Evolutionary conservation across 1,140 invertebrate species (phyloP), one percentile per base, ranked within the genome.

Genomic region (Globodera rostochiensis): DNA sequence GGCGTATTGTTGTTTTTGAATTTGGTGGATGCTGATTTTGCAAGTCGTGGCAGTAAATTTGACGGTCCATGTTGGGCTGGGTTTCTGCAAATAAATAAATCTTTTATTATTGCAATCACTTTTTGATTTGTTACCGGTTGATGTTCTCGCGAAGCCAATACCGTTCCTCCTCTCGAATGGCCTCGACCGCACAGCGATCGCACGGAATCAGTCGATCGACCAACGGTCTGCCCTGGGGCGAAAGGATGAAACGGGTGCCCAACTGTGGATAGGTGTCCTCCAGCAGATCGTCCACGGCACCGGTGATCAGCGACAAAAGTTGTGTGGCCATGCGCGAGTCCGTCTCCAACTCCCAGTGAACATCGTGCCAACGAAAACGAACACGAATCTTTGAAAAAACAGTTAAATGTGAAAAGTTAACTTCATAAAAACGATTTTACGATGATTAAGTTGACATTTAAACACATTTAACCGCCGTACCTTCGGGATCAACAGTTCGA

Each of bases 171-270:
- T 66, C 47, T 15, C 50, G n/a, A 7, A 74, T 49, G 60, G 73
- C 69, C 25, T 25, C 36, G 45, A 71, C 53, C 15, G 89, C 74
- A 67, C 86, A 87, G 45, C 93, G 92, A 0, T 95, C 94, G 90
- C 97, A 99, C 0, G 96, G 95, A 70, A 98, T 94, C 25, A 98
- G 88, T n/a, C 97, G 92, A 0, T 95, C 98, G 11, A 99, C 95
- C 46, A 99, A 91, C 89, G 97, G 94, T 83, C 95, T 94, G 1
- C 97, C 97, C 90, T 97, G 96, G 0, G 95, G 96, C 0, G 96
- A 98, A 88, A 99, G 97, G 1, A 96, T 95, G 91, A 99, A 99
- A 69, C 97, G 92, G 2, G 96, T 98, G 7, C 97, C 94, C 85
- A 92, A 85, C 69, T 71, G 69, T 19, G 96, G 96, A 91, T 97